A percentile compares a stretch with the other conserved stretches of the same genome.
Conservation (phyloP, 2,888 invertebrate species). For the Amblyjoppa fuscipennis region DNA sequence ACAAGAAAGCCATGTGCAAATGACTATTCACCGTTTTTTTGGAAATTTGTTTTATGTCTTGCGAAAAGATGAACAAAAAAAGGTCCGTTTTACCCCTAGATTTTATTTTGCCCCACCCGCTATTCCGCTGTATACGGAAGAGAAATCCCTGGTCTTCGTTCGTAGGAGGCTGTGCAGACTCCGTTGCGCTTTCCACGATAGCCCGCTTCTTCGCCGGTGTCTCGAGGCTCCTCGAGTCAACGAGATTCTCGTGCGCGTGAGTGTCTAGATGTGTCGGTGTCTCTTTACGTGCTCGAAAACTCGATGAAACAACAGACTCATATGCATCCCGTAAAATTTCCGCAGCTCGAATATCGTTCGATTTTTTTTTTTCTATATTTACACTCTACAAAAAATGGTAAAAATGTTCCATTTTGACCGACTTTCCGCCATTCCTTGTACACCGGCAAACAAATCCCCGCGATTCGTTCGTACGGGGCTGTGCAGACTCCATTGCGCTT, state of each 20-base stretch:
- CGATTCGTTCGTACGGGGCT: background rate
- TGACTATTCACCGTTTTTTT: background rate
- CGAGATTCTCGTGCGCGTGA: constrained; percentile 1
- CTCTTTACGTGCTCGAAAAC: constrained; percentile 9
- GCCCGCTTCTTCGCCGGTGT: constrained; percentile 6
- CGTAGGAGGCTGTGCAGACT: background rate
- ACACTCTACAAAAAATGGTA: too few species aligned
- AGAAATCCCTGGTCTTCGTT: background rate
- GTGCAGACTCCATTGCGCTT: constrained; percentile 6
- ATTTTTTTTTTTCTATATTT: too few species aligned
- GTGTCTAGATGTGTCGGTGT: background rate
- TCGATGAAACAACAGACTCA: constrained; percentile 17
- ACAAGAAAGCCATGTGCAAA: too few species aligned
- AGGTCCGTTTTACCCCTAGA: background rate
- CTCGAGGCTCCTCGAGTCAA: constrained; percentile 11
- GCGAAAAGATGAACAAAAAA: background rate
- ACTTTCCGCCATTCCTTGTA: background rate
- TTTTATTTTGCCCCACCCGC: too few species aligned
- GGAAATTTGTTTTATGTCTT: background rate
- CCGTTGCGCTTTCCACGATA: constrained; percentile 13
- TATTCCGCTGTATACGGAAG: background rate
- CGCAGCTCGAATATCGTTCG: constrained; percentile 23
- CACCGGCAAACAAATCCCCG: background rate
- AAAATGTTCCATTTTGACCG: too few species aligned
- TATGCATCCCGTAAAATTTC: background rate